Conservation (phyloP, 2,113 vertebrate species). For the Hyla sarda region DNA sequence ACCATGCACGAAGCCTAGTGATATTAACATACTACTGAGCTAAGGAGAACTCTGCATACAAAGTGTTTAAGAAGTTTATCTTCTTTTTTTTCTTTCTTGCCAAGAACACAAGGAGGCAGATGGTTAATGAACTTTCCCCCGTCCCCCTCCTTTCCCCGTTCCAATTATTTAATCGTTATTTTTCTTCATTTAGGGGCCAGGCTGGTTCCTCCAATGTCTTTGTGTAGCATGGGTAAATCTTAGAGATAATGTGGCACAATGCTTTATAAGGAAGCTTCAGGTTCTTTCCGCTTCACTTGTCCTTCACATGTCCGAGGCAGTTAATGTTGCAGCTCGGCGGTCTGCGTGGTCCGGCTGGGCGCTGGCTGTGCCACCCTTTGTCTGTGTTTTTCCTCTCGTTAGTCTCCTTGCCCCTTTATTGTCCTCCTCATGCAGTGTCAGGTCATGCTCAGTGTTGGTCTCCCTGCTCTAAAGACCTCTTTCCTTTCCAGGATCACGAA, state of each 20-base stretch:
- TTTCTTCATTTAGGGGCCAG: conserved; percentile 63
- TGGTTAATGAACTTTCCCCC: conserved; percentile 57
- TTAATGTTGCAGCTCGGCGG: conserved; percentile 71
- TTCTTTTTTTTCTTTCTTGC: conserved; percentile 22
- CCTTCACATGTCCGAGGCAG: conserved; percentile 77
- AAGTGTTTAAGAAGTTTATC: conserved; percentile 47
- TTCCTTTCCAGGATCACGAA: conserved; percentile 87
- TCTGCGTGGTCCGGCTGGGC: conserved; percentile 70
- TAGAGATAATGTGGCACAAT: conserved; percentile 70
- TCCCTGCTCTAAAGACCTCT: conserved; percentile 76
- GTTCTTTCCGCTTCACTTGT: conserved; percentile 76
- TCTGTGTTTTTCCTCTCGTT: conserved; percentile 79
- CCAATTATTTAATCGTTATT: conserved; percentile 66
- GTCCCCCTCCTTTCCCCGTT: conserved; percentile 44
- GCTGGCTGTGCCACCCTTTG: conserved; percentile 74
- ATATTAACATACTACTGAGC: neutral
- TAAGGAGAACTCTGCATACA: neutral
- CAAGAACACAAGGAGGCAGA: conserved; percentile 53
- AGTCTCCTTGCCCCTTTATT: conserved; percentile 84
- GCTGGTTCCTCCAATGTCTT: conserved; percentile 69
- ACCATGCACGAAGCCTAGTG: neutral
- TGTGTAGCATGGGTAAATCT: conserved; percentile 69
- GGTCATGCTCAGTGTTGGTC: conserved; percentile 77
- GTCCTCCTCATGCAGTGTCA: conserved; percentile 73
- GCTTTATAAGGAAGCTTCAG: conserved; percentile 76